Conservation (phyloP, 2,888 invertebrate species). For the Himalopsyche anomala region DNA sequence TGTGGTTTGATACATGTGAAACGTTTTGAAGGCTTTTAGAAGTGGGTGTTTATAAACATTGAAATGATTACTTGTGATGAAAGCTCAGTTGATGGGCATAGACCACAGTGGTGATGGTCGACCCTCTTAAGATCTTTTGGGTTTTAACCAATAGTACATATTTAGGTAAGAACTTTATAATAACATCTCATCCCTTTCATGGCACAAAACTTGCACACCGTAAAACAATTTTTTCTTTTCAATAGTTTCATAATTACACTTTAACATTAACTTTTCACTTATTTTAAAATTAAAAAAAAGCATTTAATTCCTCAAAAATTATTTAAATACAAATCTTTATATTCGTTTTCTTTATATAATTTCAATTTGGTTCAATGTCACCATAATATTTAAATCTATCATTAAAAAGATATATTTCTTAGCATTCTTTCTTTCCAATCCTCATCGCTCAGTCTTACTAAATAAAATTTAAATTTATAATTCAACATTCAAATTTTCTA, state of each 20-base stretch:
- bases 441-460: too few relatives aligned
- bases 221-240: neutral
- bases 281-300: too few relatives aligned
- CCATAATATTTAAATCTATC: too few relatives aligned
- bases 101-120: slow-evolving; percentile 81
- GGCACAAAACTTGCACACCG: neutral
- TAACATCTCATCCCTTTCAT: neutral
- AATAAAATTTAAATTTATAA: too few relatives aligned
- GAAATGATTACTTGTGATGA: slow-evolving; percentile 67
- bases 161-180: slow-evolving; percentile 77
- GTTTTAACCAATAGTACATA: slow-evolving; percentile 90
- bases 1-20: slow-evolving; percentile 41
- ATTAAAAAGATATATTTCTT: too few relatives aligned
- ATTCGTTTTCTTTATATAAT: too few relatives aligned
- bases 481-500: too few relatives aligned
- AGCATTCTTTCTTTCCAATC: too few relatives aligned
- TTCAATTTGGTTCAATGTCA: too few relatives aligned
- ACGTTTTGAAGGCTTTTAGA: slow-evolving; percentile 19
- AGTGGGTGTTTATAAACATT: slow-evolving; percentile 44
- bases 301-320: too few relatives aligned
- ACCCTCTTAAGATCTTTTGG: slow-evolving; percentile 90
- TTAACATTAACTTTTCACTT: neutral
- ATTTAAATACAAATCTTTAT: too few relatives aligned
- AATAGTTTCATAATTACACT: neutral
- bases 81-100: slow-evolving; percentile 66